These are phyloP conservation scores for Hirudinaria manillensis DNA, from an alignment of 2,888 invertebrate genomes.

Conservation along the genomic window DNA sequence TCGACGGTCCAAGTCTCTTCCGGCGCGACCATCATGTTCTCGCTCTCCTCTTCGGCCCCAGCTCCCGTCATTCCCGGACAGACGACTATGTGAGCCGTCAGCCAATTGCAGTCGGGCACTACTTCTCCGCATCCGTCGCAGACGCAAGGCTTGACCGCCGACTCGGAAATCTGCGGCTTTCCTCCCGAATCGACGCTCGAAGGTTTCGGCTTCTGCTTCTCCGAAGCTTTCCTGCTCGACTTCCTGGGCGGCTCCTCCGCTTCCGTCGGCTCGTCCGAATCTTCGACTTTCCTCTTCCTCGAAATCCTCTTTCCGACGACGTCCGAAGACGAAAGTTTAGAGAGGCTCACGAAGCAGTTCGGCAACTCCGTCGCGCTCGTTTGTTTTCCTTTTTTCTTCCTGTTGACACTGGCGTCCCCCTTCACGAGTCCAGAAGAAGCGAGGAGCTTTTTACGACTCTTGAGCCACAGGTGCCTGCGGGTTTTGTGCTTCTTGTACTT, in stretches of 20 bases:
- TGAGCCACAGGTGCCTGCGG: background rate
- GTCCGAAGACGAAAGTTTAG: background rate
- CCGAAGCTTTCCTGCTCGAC: background rate
- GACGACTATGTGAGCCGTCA: constrained; percentile 33
- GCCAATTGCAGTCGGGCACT: constrained; percentile 33
- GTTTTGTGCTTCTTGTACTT: constrained; percentile 1
- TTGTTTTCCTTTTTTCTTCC: background rate
- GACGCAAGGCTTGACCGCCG: constrained; percentile 26
- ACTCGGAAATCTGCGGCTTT: background rate
- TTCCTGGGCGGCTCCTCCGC: background rate
- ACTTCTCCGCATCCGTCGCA: constrained; percentile 34
- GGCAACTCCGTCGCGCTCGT: background rate
- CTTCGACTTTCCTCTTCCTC: constrained; percentile 2
- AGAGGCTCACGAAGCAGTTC: constrained; percentile 13
- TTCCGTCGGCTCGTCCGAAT: background rate
- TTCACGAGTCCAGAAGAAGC: background rate
- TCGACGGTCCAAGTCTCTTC: constrained; percentile 1
- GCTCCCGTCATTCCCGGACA: constrained; percentile 29
- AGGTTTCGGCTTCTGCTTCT: background rate
- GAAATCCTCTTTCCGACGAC: background rate
- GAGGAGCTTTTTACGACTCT: background rate
- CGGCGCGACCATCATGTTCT: constrained; percentile 12
- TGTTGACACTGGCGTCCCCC: background rate
- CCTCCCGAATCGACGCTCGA: background rate
- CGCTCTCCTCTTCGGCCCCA: background rate